Evolutionary conservation across 2,888 invertebrate genomes (phyloP).

Genomic region (Lycocerus yunnanus): DNA sequence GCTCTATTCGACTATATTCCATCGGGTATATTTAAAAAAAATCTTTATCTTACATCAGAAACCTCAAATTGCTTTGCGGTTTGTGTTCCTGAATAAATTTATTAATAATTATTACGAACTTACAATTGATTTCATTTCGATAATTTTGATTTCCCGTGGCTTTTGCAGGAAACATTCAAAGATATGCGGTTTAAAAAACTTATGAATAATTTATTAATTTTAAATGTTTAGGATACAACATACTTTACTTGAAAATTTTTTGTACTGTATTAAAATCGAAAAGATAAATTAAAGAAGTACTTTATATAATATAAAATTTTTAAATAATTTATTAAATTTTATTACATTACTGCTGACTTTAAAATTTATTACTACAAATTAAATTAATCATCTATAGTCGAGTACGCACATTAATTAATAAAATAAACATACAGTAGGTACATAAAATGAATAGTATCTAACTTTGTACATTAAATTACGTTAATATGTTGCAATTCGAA

Average conservation of each 20-base stretch:
- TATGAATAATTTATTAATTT: neutral
- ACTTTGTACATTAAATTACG: neutral
- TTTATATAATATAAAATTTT: neutral
- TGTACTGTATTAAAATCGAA: neutral
- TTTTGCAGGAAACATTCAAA: constrained; percentile 6
- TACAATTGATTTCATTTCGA: constrained; percentile 8
- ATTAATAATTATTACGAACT: constrained; percentile 15
- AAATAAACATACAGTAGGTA: neutral
- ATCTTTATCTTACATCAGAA: constrained; percentile 6
- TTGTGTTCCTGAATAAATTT: constrained; percentile 37
- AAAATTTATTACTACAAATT: neutral
- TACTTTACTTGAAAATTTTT: neutral
- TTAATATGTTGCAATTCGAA: neutral
- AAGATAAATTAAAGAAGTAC: neutral
- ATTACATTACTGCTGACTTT: neutral
- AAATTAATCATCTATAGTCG: neutral
- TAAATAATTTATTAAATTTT: neutral
- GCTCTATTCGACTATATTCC: neutral
- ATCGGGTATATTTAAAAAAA: constrained; percentile 10
- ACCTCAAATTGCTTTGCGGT: constrained; percentile 21
- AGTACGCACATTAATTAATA: neutral
- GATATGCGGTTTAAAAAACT: constrained; percentile 9
- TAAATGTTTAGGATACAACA: neutral
- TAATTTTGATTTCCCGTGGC: constrained; percentile 3
- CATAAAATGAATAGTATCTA: neutral